Conservation (phyloP, 2,797 vertebrate species). For the Salarias fasciatus region DNA sequence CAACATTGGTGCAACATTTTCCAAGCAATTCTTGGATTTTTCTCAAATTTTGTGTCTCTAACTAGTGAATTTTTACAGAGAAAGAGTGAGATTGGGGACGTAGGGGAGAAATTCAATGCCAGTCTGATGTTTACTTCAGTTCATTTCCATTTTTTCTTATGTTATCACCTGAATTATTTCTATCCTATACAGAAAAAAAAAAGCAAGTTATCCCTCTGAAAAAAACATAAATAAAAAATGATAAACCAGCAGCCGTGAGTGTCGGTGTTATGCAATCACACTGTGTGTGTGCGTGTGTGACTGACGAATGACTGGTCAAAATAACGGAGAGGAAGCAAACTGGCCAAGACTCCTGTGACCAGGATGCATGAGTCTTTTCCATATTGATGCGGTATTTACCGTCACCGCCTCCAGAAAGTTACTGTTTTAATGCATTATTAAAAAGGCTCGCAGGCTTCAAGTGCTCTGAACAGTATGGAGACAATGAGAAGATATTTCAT, state of each 20-base stretch:
- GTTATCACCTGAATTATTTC: constrained; percentile 59
- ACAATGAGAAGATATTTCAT: constrained; percentile 34
- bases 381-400: constrained; percentile 61
- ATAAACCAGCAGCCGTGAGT: constrained; percentile 64
- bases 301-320: constrained; percentile 27
- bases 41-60: no score
- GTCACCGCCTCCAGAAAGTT: constrained; percentile 22
- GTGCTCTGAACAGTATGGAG: constrained; percentile 20
- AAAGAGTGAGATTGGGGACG: no score
- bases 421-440: constrained; percentile 59
- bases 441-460: constrained; percentile 42
- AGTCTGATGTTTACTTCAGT: constrained; percentile 24
- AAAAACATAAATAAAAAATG: constrained; percentile 72
- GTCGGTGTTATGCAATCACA: constrained; percentile 67
- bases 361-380: constrained; percentile 34
- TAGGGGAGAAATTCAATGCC: background rate
- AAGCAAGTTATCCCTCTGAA: constrained; percentile 58
- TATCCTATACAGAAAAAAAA: constrained; percentile 25
- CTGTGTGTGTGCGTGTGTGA: constrained; percentile 18
- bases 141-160: constrained; percentile 34
- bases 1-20: no score
- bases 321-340: constrained; percentile 33
- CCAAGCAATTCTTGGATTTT: no score
- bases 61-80: background rate
- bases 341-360: constrained; percentile 15